Evolutionary conservation across 1,140 invertebrate genomes (phyloP), one percentile per base, ranked within the genome.

Genomic region (Tetramorium simillimum): DNA sequence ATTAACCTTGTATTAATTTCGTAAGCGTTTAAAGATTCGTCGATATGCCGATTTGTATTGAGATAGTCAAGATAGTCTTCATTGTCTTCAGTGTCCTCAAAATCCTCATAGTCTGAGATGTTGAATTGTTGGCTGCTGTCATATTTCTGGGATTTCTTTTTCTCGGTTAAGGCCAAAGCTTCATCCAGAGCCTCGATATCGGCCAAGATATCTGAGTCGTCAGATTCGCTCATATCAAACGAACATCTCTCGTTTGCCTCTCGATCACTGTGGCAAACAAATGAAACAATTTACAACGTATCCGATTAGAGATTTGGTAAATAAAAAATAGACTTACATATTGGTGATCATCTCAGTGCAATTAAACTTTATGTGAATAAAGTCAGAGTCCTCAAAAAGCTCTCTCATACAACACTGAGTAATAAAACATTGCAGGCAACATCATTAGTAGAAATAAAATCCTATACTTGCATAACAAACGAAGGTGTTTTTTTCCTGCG

Each of bases 101-200:
- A 60, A 33, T 33, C 3, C 33, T 33, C 33, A 0, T 4, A 33
- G 4, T 33, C 33, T 1, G 4, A 18, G 10, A 21, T 2, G 21
- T 24, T 18, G 18, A 28, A 37, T 24, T 6, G 40, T 0, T 46
- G 10, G 14, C 14, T 24, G 18, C 6, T 28, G 37, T 3, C 18
- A 40, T 14, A 1, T 73, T 60, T n/a, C 9, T n/a, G 9, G 0
- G 46, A 6, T 0, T 67, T 10, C 3, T 46, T 28, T 4, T 46
- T 69, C 33, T 16, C 14, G 1, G 16, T 2, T 9, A 62, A 24
- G 0, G 40, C 49, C 21, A 94, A 86, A 12, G 86, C 92, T 89
- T 91, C 85, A 81, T 95, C 86, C 18, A 95, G 82, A 14, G 91
- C 92, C 80, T 89, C 51, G 53, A 94, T 94, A 9, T 95, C 93